Percentiles rank a stretch among this genome's conserved stretches.
Conservation (phyloP, 2,797 vertebrate genomes). For the Catamblyrhynchus diadema region DNA sequence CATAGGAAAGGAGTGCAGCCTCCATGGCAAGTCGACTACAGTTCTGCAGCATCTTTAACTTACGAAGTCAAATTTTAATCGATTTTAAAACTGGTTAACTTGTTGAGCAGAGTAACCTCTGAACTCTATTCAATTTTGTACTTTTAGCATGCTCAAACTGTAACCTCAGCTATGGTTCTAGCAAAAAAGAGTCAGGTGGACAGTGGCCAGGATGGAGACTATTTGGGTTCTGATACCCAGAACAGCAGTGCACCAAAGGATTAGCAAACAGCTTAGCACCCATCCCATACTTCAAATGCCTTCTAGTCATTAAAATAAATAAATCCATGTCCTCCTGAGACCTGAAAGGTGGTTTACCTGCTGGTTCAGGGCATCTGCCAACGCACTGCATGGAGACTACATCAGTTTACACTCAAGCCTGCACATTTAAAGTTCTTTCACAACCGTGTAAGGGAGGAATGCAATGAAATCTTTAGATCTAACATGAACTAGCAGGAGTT, state of each 20-base stretch:
- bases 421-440: neutral
- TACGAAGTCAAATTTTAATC: conserved; percentile 37
- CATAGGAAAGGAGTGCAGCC: neutral
- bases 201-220: neutral
- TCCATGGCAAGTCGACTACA: neutral
- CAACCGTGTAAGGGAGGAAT: neutral
- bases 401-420: neutral
- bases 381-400: neutral
- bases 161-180: neutral
- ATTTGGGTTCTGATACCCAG: neutral
- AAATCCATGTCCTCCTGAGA: neutral
- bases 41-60: conserved; percentile 26
- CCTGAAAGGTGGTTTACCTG: neutral
- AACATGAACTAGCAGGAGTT: neutral
- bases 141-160: neutral
- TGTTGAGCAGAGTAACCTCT: conserved; percentile 7
- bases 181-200: neutral
- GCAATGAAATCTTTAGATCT: neutral
- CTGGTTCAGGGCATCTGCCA: neutral
- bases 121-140: neutral
- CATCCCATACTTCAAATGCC: neutral
- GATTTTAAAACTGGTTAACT: conserved; percentile 49
- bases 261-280: neutral
- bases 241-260: neutral
- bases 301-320: neutral